Base-by-base conservation (phyloP, 2,797 vertebrate genomes). In the Zalophus californianus region DNA sequence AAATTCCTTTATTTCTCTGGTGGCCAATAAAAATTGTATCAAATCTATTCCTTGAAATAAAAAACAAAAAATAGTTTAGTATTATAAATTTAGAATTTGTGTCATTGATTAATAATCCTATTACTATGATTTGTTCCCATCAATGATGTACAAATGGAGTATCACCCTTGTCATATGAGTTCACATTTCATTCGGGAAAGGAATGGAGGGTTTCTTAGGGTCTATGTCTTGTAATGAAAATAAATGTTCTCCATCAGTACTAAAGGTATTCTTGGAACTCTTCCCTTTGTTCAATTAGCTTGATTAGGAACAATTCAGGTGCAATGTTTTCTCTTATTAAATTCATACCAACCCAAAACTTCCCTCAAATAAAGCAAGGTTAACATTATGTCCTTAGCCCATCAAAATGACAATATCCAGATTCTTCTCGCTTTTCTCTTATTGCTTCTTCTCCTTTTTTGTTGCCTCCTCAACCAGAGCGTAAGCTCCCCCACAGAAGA, bases 261-360 rank as follows among this genome's bases (percentile, higher is more conserved):
- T 94, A 90, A 97, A 98, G 86, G 85, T 98, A 84, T 96, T 91
- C 96, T 98, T 98, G 97, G 97, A 98, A 97, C 60, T 80, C 85
- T 97, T 98, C 97, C 96, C 80, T 98, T 97, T 96, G 90, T 97
- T 97, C 97, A 98, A 96, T 97, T 98, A 98, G 97, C 83, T 96
- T 44, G 86, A 95, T 90, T 98, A 97, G 86, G 90, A 94, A 90
- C 70, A 96, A 93, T 97, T 96, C 92, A 97, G 79, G 97, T 85
- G 79, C 96, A 96, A 52, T 52, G 68, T 86, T 96, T 98, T 87
- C 87, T 97, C 94, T 98, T 97, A 96, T 95, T 93, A 97, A 86
- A 89, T 90, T 93, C 91, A 94, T 60, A 91, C 38, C 48, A 96
- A 96, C 72, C 85, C 75, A 56, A 97, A 97, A 96, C 68, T 0